These are phyloP conservation scores for Onychostruthus taczanowskii DNA, from an alignment of 2,113 vertebrate species.

Conservation along the genomic window DNA sequence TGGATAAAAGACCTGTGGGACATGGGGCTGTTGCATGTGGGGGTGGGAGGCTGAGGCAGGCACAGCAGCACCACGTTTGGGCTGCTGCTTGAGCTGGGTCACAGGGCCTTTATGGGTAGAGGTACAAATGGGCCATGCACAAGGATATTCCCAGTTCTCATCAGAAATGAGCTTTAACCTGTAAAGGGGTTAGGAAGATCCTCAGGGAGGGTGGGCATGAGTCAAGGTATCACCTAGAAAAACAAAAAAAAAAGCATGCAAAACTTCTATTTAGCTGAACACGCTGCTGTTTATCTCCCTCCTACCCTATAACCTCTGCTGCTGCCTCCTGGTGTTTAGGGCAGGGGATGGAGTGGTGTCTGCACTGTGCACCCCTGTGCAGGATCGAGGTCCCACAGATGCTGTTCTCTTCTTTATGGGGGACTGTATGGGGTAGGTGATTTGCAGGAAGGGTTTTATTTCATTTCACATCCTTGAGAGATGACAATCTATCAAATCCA, in stretches of 20 bases:
- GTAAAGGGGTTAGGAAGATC: background rate
- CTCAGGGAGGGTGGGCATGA: background rate
- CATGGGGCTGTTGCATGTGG: background rate
- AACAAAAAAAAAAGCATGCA: background rate
- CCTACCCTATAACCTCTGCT: background rate
- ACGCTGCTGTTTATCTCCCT: background rate
- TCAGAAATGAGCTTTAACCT: background rate
- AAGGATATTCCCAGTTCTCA: fast-evolving
- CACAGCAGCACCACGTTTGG: fast-evolving
- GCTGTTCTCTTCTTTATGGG: background rate
- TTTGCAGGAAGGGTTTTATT: background rate
- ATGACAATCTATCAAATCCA: background rate
- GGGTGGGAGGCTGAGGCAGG: background rate
- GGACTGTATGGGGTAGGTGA: background rate
- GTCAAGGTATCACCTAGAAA: background rate
- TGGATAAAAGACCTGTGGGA: background rate
- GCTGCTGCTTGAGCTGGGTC: background rate
- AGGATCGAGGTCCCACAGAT: fast-evolving
- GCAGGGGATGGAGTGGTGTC: background rate
- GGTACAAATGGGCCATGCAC: background rate
- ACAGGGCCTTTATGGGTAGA: background rate
- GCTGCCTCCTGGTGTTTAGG: background rate
- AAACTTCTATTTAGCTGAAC: background rate
- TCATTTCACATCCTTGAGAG: background rate
- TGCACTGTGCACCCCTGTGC: background rate